Base-by-base conservation (phyloP, 2,797 vertebrate species). In the Coranthus polyacanthus region DNA sequence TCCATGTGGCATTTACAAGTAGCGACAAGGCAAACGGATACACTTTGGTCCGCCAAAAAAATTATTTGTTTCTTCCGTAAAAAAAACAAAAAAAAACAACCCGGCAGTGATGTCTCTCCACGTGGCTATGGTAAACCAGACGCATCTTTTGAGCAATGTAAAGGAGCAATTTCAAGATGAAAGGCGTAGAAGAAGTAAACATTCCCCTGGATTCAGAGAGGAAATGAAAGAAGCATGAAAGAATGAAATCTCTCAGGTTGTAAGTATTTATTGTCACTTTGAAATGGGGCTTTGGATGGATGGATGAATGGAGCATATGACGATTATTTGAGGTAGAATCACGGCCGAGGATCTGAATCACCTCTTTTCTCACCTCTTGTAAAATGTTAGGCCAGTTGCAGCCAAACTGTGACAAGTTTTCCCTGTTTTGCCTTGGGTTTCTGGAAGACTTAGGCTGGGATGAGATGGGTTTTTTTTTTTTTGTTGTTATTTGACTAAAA, bases 181-280 rank as follows among this genome's bases (percentile, higher is more conserved):
- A 45, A 64, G 49, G 54, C 58, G 62, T 44, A 59, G 29, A 12
- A n/a, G n/a, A 43, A 46, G 57, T 52, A 52, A 43, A 21, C 51
- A 54, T 60, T 75, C 11, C 56, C 41, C 29, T 42, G 71, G 61
- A 66, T 77, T 78, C 18, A 55, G 32, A 62, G 66, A 80, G 78
- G 78, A 87, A 87, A 79, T 80, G 50, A 83, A 82, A 83, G 56
- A 68, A 59, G 53, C 21, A 29, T 8, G 8, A 57, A 60, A 21
- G 65, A 7, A 29, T 41, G 24, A 65, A 66, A 67, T 11, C 16
- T 68, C 42, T 56, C 51, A 47, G 52, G 53, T 78, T 52, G 26
- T 5, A 7, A 29, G 26, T 29, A 29, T 29, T 29, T 29, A 29
- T 29, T 29, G 26, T 29, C 26, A 29, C 26, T 29, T 2, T 29